Conservation (phyloP, 2,888 invertebrate genomes). For the Heliconius sara region DNA sequence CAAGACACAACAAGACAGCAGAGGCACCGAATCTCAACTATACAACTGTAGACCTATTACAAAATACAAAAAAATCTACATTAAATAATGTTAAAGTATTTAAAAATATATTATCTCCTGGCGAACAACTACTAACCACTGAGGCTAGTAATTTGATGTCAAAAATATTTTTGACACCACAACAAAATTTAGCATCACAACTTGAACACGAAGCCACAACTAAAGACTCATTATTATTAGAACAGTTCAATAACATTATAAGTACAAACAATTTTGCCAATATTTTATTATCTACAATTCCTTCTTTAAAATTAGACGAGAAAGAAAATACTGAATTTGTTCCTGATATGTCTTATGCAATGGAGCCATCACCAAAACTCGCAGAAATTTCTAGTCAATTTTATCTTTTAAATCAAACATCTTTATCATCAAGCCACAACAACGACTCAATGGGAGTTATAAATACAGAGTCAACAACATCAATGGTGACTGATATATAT, state of each 20-base stretch:
- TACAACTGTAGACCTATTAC: not conserved
- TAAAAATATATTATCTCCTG: not conserved
- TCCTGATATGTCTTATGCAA: not conserved
- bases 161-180: not conserved
- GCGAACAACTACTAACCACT: not conserved
- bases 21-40: not conserved
- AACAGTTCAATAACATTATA: not conserved
- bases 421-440: not conserved
- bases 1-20: too few species aligned
- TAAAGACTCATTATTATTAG: not conserved
- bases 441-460: not conserved
- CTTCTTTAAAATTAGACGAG: not conserved
- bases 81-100: not conserved
- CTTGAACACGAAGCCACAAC: not conserved
- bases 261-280: not conserved
- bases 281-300: too few species aligned
- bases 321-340: not conserved
- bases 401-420: not conserved
- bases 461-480: not conserved
- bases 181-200: not conserved
- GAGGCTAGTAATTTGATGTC: not conserved
- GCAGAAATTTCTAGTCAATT: slow-evolving; percentile 1
- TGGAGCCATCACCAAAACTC: not conserved
- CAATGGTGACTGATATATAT: not conserved
- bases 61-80: not conserved